Base-by-base conservation (phyloP, 2,888 invertebrate genomes). In the Diaprepes abbreviatus region DNA sequence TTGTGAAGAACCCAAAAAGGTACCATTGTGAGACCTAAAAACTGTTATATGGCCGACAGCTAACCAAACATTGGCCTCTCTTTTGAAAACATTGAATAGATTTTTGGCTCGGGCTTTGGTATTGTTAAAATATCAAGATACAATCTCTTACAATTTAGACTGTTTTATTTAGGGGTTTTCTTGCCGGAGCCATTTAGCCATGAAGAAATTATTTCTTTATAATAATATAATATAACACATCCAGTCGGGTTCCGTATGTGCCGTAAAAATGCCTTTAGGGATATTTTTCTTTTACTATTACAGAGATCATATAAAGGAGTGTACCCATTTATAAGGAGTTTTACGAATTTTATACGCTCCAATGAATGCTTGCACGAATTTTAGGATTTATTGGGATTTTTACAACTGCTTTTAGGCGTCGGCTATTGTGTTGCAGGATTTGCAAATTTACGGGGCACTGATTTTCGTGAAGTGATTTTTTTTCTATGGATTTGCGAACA, bases 51-150 rank as follows among this genome's bases (percentile, higher is more conserved):
- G 80, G 81, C 80, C 82, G 84, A 87, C 89, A 89, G 87, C 89
- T 89, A 89, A 89, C 88, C 89, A 89, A 89, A 89, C 88, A 89
- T 88, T 88, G 88, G 88, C 87, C 88, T 86, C 74, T 81, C 87
- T 87, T 85, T 86, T 85, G 84, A 84, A 85, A 83, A 75, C 76
- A 83, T 81, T 81, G 78, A 81, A 82, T 80, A 80, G 81, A 79
- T 58, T 76, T 78, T 79, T 81, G 81, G 81, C 81, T 81, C 80
- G 81, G 81, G 82, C 80, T 79, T 24, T 59, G 68, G 72, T 75
- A 79, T 82, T 81, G 80, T 81, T 75, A 68, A 73, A 59, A 75
- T 77, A 76, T 79, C 80, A 76, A 82, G 83, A 83, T 82, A 83
- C 81, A 81, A 82, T 82, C 81, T 83, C 77, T 77, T 77, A 78